These are phyloP conservation scores for Lasius fuliginosus DNA, from an alignment of 2,888 invertebrate genomes.

Conservation along the genomic window DNA sequence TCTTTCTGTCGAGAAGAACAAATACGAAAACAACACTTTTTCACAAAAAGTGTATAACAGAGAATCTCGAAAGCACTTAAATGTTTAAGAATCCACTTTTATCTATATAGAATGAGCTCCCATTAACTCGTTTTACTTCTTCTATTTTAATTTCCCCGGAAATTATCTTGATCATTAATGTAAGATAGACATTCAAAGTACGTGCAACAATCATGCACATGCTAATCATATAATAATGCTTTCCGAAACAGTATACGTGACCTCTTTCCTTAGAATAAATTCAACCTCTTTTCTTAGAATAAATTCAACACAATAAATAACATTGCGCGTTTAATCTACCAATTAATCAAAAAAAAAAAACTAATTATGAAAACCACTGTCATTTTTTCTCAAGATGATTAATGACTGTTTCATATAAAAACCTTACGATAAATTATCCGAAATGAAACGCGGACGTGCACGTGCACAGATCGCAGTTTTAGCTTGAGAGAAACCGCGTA, in stretches of 20 bases:
- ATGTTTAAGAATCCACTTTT: neutral
- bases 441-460: constrained; percentile 14
- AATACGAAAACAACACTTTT: neutral
- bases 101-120: neutral
- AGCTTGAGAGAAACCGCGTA: constrained; percentile 21
- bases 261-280: neutral
- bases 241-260: neutral
- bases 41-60: neutral
- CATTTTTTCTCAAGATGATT: neutral
- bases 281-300: neutral
- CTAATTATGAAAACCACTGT: neutral
- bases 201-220: neutral
- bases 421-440: neutral
- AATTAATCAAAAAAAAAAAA: neutral
- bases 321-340: neutral
- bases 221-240: neutral
- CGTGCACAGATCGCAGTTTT: constrained; percentile 10
- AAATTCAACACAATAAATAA: neutral
- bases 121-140: neutral
- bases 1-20: neutral
- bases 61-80: neutral
- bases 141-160: constrained; percentile 34
- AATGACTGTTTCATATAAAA: constrained; percentile 9
- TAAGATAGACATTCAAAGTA: neutral
- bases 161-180: constrained; percentile 16